phyloP scores from a whole-genome alignment of 2,888 invertebrate genomes.

The Apodemia zela region DNA sequence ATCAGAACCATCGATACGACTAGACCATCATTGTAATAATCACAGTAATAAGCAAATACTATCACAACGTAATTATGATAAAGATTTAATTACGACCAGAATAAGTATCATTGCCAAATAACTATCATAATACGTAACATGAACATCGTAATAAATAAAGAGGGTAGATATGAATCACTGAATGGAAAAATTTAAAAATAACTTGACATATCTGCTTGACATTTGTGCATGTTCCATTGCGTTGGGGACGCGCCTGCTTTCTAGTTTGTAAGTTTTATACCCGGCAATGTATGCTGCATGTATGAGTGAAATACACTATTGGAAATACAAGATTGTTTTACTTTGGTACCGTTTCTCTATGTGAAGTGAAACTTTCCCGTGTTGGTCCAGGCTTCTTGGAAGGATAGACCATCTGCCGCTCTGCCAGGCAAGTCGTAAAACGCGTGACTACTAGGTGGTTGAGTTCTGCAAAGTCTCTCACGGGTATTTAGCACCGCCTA shows the following conservation, averaged over 20 bases:
- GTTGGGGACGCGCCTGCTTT: not conserved
- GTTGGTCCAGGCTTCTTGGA: no score
- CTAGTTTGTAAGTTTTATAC: slow-evolving; percentile 3
- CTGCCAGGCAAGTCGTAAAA: no score
- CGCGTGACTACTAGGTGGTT: no score
- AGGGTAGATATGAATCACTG: no score
- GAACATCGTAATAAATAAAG: no score
- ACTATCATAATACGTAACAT: not conserved
- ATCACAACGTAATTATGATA: not conserved
- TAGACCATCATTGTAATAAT: not conserved
- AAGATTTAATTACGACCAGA: not conserved
- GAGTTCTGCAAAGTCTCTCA: no score
- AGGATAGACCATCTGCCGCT: no score
- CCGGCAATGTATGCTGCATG: not conserved
- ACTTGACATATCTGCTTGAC: not conserved
- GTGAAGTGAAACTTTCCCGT: no score
- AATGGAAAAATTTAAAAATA: not conserved
- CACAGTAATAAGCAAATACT: not conserved
- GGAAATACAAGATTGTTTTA: not conserved
- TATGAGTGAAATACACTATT: slow-evolving; percentile 3
- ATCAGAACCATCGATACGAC: not conserved
- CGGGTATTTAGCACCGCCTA: no score
- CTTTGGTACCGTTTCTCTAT: no score
- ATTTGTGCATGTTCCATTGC: not conserved
- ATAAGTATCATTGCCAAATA: not conserved